Evolutionary conservation across 2,113 vertebrate species (phyloP).

Genomic region (Solenodon paradoxus): DNA sequence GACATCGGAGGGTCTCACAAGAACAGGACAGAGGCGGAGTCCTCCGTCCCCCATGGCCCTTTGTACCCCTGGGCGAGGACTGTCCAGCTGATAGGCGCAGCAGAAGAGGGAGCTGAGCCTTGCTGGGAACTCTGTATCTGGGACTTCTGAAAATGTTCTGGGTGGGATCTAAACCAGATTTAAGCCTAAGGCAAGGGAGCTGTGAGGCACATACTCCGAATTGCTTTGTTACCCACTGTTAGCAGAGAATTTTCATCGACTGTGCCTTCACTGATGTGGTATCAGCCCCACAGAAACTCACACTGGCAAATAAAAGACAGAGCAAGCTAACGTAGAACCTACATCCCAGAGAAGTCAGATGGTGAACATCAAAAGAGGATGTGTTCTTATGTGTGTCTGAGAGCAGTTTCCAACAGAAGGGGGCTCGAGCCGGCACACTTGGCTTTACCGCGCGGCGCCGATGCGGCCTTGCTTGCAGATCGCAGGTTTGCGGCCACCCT

Average conservation of each 20-base stretch:
- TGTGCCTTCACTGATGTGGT: conserved; percentile 31
- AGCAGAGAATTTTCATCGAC: conserved; percentile 20
- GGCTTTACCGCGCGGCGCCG: not conserved
- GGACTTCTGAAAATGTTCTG: conserved; percentile 16
- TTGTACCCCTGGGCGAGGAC: not conserved
- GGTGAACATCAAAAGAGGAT: conserved; percentile 77
- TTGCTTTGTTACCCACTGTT: conserved; percentile 7
- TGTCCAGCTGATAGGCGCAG: not conserved
- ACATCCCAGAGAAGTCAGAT: conserved; percentile 75
- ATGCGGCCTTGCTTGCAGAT: not conserved
- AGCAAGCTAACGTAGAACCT: conserved; percentile 55
- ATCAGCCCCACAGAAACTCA: conserved; percentile 67
- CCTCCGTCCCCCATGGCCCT: not conserved
- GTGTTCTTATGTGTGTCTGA: conserved; percentile 77
- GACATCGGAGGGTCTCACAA: not conserved
- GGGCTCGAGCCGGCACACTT: not conserved
- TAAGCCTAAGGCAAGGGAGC: not conserved
- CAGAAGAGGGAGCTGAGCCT: not conserved
- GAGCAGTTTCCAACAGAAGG: conserved; percentile 78
- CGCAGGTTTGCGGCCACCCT: not conserved
- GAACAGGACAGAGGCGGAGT: not conserved
- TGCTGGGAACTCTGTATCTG: not conserved
- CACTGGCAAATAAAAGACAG: conserved; percentile 74
- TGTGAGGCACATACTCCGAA: not conserved
- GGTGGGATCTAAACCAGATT: not conserved